Evolutionary conservation across 2,888 invertebrate genomes (phyloP).

Genomic region (Heliconius sara): DNA sequence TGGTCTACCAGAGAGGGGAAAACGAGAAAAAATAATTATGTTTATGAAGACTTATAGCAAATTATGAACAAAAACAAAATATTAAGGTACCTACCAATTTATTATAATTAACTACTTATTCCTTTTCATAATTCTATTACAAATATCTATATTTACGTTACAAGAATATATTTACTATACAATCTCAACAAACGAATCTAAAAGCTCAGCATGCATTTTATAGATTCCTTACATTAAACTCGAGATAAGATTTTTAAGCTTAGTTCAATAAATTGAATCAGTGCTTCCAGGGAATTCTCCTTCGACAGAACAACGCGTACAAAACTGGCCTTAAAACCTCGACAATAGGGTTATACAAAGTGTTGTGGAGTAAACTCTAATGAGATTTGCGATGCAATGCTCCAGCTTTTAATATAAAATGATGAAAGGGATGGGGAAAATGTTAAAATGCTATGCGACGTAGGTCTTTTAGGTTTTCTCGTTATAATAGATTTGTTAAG

Average conservation of each 20-base stretch:
- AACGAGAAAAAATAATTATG: no score
- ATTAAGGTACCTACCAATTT: no score
- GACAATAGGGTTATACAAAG: constrained; percentile 18
- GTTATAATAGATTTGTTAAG: constrained; percentile 2
- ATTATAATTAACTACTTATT: neutral
- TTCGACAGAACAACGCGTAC: constrained; percentile 23
- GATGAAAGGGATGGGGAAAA: constrained; percentile 26
- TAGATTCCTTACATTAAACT: constrained; percentile 44
- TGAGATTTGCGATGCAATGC: constrained; percentile 37
- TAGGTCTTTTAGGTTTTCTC: constrained; percentile 1
- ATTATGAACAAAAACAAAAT: no score
- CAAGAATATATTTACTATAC: neutral
- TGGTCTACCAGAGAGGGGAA: no score
- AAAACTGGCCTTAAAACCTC: constrained; percentile 14
- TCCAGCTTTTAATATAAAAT: constrained; percentile 36
- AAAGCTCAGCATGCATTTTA: constrained; percentile 43
- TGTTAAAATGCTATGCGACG: constrained; percentile 2
- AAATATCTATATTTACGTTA: neutral
- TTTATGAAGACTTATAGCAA: no score
- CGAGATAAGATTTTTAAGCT: constrained; percentile 40
- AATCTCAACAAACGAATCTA: constrained; percentile 28
- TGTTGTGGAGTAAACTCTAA: constrained; percentile 29
- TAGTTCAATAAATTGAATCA: constrained; percentile 47
- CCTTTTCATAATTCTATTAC: neutral
- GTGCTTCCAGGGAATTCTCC: constrained; percentile 33